phyloP scores from a whole-genome alignment of 1,140 invertebrate genomes.

The Platyscapa corneri region DNA sequence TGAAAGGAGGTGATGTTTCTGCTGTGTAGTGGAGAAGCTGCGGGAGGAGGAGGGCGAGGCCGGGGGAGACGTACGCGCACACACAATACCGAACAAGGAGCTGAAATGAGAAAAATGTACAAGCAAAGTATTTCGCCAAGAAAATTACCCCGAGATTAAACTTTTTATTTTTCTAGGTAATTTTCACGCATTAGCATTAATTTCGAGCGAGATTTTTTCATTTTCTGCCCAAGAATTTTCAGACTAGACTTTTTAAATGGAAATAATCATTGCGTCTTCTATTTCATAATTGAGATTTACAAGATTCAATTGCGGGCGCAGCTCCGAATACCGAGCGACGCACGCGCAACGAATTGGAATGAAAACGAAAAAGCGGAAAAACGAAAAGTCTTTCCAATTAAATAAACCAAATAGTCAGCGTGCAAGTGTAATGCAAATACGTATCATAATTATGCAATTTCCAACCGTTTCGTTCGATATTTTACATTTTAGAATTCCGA shows the following conservation, averaged over 20 bases:
- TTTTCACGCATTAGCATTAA: background rate
- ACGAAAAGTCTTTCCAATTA: background rate
- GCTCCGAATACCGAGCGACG: no score
- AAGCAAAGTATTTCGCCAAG: background rate
- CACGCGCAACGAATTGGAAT: no score
- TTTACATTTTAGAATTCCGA: background rate
- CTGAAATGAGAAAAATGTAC: background rate
- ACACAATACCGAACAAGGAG: background rate
- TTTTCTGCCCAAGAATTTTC: no score
- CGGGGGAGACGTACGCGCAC: background rate
- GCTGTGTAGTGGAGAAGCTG: background rate
- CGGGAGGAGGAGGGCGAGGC: background rate
- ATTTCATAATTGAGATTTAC: background rate
- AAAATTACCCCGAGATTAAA: background rate
- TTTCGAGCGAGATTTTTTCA: background rate
- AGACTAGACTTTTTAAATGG: no score
- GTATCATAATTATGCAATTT: no score
- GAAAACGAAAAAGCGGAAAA: background rate
- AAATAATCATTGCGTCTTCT: background rate
- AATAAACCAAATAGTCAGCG: no score
- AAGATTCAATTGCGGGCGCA: background rate
- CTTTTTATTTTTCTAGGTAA: background rate
- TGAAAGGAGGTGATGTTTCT: slow-evolving; percentile 12
- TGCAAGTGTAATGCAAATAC: no score
- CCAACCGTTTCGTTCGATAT: background rate